Conservation (phyloP, 2,113 vertebrate species). For the Oceanodroma tethys region DNA sequence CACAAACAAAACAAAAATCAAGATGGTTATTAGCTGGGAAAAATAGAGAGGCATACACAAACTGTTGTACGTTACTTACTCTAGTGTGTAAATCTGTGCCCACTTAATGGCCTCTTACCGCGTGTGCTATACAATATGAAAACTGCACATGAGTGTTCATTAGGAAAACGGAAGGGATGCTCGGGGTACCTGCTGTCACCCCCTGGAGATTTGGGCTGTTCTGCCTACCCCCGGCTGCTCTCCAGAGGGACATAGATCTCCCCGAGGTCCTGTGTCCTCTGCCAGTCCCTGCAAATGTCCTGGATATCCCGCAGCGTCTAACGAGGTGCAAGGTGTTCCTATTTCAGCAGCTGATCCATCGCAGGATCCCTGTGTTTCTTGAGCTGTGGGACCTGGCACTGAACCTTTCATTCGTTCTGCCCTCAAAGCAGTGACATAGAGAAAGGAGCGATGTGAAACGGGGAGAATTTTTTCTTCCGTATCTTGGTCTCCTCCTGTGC, state of each 20-base stretch:
- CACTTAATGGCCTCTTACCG: fast-evolving
- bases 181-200: fast-evolving
- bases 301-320: not conserved
- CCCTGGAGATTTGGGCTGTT: not conserved
- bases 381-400: not conserved
- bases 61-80: not conserved
- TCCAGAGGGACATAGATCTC: not conserved
- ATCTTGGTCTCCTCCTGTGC: not conserved
- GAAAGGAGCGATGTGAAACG: not conserved
- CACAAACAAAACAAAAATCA: not conserved
- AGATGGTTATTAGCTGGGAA: not conserved
- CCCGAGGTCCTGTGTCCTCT: not conserved
- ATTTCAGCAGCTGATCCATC: not conserved
- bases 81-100: not conserved
- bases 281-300: not conserved
- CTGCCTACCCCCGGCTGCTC: not conserved
- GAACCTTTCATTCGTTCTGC: not conserved
- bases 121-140: too few relatives aligned
- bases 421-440: not conserved
- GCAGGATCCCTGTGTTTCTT: not conserved
- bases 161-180: not conserved
- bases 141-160: not conserved
- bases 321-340: not conserved
- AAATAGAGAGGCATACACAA: not conserved
- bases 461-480: not conserved